Evolutionary conservation across 2,113 vertebrate species (phyloP).

Genomic region (Oophaga pumilio): DNA sequence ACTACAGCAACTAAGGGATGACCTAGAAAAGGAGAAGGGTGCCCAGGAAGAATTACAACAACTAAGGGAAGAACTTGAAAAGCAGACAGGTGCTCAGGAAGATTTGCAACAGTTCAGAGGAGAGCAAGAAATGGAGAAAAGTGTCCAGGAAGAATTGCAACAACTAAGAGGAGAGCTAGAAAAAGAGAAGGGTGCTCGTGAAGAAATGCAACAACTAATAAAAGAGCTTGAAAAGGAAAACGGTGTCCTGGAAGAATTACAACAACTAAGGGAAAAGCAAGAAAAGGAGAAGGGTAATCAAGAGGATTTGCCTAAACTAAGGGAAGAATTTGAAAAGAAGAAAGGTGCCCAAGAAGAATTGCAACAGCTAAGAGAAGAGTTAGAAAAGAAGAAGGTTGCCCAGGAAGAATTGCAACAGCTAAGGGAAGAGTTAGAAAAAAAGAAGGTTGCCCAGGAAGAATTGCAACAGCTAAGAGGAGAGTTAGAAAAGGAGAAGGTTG

Average conservation of each 20-base stretch:
- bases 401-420: conserved; percentile 35
- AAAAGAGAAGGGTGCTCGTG: background rate
- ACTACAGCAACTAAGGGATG: conserved; percentile 52
- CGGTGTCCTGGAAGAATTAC: background rate
- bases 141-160: conserved; percentile 44
- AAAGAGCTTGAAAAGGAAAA: background rate
- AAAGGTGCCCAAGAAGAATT: conserved; percentile 8
- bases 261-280: conserved; percentile 53
- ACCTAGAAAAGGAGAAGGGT: background rate
- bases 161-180: conserved; percentile 40
- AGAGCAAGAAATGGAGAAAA: background rate
- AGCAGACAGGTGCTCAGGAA: background rate
- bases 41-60: conserved; percentile 45
- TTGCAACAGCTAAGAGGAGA: conserved; percentile 52
- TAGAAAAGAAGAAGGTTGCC: background rate
- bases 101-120: conserved; percentile 51
- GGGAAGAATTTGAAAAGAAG: conserved; percentile 13
- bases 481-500: background rate
- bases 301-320: conserved; percentile 51
- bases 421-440: background rate
- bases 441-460: background rate
- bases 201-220: conserved; percentile 31
- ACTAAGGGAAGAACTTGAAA: conserved; percentile 28
- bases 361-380: conserved; percentile 52
- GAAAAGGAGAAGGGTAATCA: background rate